phyloP scores from a whole-genome alignment of 2,113 vertebrate species.

The Protobothrops mucrosquamatus region DNA sequence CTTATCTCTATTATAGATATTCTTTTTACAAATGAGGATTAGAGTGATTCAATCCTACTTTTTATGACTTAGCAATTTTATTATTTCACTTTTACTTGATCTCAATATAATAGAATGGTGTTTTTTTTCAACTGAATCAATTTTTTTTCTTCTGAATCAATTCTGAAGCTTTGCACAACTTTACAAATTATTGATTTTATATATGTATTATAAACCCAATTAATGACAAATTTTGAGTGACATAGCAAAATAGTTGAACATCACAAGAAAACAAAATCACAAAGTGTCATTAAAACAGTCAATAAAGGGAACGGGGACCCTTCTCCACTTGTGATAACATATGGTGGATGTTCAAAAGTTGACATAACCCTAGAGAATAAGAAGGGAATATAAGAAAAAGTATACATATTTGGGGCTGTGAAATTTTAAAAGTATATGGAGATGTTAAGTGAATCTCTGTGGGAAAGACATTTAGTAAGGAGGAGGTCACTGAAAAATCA shows the following conservation, averaged over 20 bases:
- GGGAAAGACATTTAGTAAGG: not conserved
- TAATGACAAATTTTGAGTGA: not conserved
- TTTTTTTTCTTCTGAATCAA: not conserved
- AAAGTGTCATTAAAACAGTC: not conserved
- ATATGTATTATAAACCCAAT: not conserved
- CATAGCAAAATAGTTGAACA: not conserved
- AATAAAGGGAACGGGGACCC: not conserved
- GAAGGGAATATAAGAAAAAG: not conserved
- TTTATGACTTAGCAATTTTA: constrained; percentile 27
- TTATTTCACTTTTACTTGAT: constrained; percentile 2
- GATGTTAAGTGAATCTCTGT: not conserved
- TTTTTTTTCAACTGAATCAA: not conserved
- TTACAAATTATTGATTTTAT: not conserved
- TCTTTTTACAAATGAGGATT: not conserved
- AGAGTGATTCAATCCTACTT: constrained; percentile 20
- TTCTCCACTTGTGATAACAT: not conserved
- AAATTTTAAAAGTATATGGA: not conserved
- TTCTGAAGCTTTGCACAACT: not conserved
- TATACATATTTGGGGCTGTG: not conserved
- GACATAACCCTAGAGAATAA: not conserved
- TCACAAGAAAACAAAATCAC: not conserved
- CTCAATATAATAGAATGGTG: not conserved
- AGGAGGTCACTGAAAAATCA: not conserved
- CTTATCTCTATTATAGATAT: constrained; percentile 53
- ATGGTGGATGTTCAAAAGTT: not conserved